These are phyloP conservation scores for Tokudaia tokunoshimensis DNA, from an alignment of 2,797 vertebrate genomes.

Conservation along the genomic window DNA sequence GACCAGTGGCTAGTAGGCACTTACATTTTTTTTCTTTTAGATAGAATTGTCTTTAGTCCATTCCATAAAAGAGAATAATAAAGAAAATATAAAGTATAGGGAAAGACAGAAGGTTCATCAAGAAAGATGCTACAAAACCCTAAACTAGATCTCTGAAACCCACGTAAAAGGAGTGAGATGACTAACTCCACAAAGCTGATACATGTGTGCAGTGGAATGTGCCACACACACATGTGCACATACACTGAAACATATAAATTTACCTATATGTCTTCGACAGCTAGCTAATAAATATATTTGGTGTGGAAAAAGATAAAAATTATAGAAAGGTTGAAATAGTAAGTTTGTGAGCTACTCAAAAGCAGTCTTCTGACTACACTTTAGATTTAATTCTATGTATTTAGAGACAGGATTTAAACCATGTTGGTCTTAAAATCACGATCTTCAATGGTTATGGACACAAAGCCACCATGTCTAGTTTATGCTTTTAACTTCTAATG, in stretches of 20 bases:
- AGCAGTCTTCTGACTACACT: conserved; percentile 34
- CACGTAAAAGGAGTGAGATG: not conserved
- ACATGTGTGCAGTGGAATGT: not conserved
- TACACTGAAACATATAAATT: not conserved
- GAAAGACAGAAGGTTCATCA: conserved; percentile 24
- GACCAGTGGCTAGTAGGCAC: not conserved
- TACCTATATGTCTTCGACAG: not conserved
- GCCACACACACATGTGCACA: not conserved
- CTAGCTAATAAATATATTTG: not conserved
- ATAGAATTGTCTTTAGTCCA: not conserved
- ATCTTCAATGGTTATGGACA: not conserved
- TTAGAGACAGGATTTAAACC: not conserved
- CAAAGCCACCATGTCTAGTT: not conserved
- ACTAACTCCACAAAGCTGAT: not conserved
- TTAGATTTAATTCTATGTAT: conserved; percentile 8
- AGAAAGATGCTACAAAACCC: not conserved
- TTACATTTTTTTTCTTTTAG: not conserved
- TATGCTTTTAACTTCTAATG: conserved; percentile 8
- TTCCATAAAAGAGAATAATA: not conserved
- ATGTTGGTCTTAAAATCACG: not conserved
- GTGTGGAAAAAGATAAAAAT: conserved; percentile 43
- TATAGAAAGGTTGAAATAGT: conserved; percentile 23
- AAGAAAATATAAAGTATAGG: conserved; percentile 55
- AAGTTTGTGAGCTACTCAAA: conserved; percentile 56
- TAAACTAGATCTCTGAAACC: not conserved